Base-by-base conservation (phyloP, 1,140 invertebrate species). In the Ectropis grisescens region DNA sequence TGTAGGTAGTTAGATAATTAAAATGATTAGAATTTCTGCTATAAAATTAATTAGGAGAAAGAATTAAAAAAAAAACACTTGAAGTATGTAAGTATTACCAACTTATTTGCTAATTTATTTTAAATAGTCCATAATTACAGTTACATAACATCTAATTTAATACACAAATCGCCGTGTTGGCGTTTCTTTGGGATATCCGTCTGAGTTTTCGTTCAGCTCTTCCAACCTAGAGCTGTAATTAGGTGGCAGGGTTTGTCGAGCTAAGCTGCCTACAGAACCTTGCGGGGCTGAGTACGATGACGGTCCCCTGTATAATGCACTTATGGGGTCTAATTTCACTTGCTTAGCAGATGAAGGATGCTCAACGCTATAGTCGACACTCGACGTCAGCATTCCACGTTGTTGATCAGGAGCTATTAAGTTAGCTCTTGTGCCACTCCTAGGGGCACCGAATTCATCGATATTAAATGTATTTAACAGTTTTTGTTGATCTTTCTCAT, bases 221-320 rank as follows among this genome's bases (percentile, higher is more conserved):
- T 80, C 70, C 47, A 75, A 39, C 37, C 41, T 68, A 11, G 58
- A 45, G 30, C 57, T 66, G 28, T 47, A 47, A 34, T 56, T 53
- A 49, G 54, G 51, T 39, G 13, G 10, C 35, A 35, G 14, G 13
- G 40, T 37, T 41, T 51, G 39, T 13, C 38, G 42, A 12, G 23
- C 13, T 33, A 74, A 47, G 29, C 47, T 65, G 13, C 67, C 69
- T 13, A 75, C 50, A 10, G 62, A 70, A 1, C 49, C 47, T 38
- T 80, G 71, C 11, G 75, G 66, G 23, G 71, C 66, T 3, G 47
- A 68, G 33, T 80, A 80, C 24, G 75, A 80, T 6, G 69, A 72
- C 12, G 69, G 67, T 2, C 75, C 71, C 16, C 54, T 41, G 33
- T 80, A 80, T 11, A 68, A 32, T 11, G 37, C 46, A 38, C 45